phyloP scores from a whole-genome alignment of 2,113 vertebrate species.

The Salvelinus alpinus region DNA sequence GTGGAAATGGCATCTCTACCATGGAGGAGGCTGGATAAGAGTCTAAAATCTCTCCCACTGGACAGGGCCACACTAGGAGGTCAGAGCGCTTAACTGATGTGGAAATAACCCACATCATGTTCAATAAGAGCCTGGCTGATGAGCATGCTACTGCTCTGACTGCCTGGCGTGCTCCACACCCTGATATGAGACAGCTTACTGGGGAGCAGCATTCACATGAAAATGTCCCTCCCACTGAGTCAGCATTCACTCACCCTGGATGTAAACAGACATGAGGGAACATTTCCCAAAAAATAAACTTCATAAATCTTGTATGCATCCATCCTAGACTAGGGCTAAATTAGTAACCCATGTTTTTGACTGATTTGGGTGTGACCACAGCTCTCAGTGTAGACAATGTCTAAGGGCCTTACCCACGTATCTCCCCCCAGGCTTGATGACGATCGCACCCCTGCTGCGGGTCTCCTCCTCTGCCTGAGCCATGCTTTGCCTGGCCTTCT shows the following conservation, averaged over 20 bases:
- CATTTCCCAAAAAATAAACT: not conserved
- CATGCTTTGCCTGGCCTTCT: conserved; percentile 95
- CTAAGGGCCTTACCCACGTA: conserved; percentile 82
- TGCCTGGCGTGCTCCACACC: not conserved
- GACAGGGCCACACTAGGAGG: too few relatives aligned
- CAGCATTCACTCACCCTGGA: not conserved
- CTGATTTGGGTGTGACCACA: too few relatives aligned
- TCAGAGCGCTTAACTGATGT: not conserved
- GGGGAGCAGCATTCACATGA: not conserved
- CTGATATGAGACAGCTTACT: conserved; percentile 25
- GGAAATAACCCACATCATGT: conserved; percentile 24
- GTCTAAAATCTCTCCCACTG: too few relatives aligned
- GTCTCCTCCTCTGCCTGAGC: conserved; percentile 95
- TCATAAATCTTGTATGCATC: too few relatives aligned
- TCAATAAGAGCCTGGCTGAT: conserved; percentile 31
- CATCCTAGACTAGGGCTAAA: too few relatives aligned
- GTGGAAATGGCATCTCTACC: too few relatives aligned
- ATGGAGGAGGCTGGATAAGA: too few relatives aligned
- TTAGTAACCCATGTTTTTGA: too few relatives aligned
- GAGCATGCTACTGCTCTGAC: conserved; percentile 2
- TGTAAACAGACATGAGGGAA: not conserved
- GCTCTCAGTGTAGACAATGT: not conserved
- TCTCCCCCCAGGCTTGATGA: conserved; percentile 94
- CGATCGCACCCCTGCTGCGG: conserved; percentile 88
- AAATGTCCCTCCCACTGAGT: not conserved